These are phyloP conservation scores for Nephrotoma flavescens DNA, from an alignment of 2,888 invertebrate genomes.

Conservation along the genomic window DNA sequence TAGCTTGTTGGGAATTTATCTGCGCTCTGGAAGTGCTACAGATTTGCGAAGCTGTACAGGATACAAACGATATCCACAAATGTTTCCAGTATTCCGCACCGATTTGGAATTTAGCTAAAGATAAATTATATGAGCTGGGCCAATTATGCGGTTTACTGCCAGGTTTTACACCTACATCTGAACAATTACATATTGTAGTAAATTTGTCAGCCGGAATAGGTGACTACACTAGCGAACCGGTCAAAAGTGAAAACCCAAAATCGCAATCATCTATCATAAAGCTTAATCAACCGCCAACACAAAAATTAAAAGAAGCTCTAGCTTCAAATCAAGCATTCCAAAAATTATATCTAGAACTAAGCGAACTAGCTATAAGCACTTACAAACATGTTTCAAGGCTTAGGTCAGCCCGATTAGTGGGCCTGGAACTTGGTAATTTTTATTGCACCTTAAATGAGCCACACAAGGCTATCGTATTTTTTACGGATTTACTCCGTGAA, in stretches of 20 bases:
- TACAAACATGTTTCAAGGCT: conserved; percentile 82
- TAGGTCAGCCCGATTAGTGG: conserved; percentile 73
- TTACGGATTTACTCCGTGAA: conserved; percentile 72
- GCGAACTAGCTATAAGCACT: conserved; percentile 90
- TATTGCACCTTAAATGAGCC: conserved; percentile 76
- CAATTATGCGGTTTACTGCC: conserved; percentile 84
- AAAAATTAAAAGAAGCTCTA: conserved; percentile 75
- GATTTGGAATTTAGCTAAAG: conserved; percentile 75
- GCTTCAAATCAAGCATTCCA: conserved; percentile 81
- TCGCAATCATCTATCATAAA: conserved; percentile 34
- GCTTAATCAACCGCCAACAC: conserved; percentile 44
- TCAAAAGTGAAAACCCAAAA: conserved; percentile 12
- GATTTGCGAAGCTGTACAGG: conserved; percentile 56
- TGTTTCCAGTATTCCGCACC: conserved; percentile 77
- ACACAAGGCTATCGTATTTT: conserved; percentile 78
- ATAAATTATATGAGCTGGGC: conserved; percentile 62
- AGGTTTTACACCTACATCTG: conserved; percentile 62
- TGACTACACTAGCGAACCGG: conserved; percentile 41
- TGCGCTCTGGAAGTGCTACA: conserved; percentile 79
- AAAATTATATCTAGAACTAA: conserved; percentile 80
- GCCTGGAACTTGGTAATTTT: conserved; percentile 77
- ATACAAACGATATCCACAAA: conserved; percentile 50
- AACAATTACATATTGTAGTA: conserved; percentile 80
- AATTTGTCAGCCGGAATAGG: conserved; percentile 85
- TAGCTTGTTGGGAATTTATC: conserved; percentile 85